A percentile compares a stretch with the other conserved stretches of the same genome.
phyloP scores from a whole-genome alignment of 2,113 vertebrate genomes.

The Mastomys coucha region DNA sequence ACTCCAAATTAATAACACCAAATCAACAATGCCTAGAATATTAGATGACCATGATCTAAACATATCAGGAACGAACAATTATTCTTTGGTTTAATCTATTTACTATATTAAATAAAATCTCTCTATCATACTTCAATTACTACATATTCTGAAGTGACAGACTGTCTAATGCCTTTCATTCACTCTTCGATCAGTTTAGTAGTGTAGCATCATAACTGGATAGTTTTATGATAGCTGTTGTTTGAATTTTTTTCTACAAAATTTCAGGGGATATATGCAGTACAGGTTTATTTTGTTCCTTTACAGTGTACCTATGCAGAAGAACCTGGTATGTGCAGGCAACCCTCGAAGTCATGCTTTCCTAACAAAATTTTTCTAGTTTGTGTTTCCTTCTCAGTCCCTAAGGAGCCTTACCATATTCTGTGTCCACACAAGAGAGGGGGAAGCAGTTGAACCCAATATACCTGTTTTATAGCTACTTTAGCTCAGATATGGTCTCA shows the following conservation, averaged over 20 bases:
- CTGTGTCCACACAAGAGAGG: neutral
- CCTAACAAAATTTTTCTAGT: neutral
- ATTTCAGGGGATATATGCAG: too few relatives aligned
- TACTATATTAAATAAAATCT: neutral
- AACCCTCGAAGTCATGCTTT: neutral
- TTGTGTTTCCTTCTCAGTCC: neutral
- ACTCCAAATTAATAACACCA: neutral
- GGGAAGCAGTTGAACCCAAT: neutral
- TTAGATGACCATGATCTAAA: neutral
- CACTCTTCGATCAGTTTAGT: neutral
- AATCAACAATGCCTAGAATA: neutral
- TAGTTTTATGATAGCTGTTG: neutral
- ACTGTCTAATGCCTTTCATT: neutral
- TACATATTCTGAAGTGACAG: neutral
- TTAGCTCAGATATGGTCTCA: neutral
- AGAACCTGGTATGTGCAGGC: neutral
- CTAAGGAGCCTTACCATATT: neutral
- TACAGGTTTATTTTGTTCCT: neutral
- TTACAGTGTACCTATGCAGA: neutral
- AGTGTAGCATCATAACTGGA: neutral
- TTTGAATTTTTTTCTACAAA: too few relatives aligned
- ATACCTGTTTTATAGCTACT: neutral
- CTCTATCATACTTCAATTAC: neutral
- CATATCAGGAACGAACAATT: neutral
- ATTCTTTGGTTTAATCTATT: neutral